Conservation (phyloP, 2,888 invertebrate species). For the Pterobdella sp. region DNA sequence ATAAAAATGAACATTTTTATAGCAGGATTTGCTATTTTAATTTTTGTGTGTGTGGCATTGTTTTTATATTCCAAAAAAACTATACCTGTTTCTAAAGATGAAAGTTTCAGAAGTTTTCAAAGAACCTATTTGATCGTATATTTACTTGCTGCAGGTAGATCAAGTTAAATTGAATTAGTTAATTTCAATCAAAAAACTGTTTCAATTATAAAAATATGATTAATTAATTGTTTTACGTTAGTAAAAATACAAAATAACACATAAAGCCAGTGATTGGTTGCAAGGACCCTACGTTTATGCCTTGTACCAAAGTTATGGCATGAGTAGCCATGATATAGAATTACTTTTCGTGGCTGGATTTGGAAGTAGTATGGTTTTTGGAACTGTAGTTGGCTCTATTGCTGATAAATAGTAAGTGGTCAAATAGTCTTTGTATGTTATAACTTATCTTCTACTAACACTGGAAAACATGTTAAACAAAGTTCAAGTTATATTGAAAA, state of each 20-base stretch:
- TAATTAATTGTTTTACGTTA: no score
- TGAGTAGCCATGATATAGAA: slow-evolving; percentile 53
- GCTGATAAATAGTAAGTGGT: slow-evolving; percentile 55
- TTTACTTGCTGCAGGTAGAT: slow-evolving; percentile 53
- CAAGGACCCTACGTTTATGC: slow-evolving; percentile 57
- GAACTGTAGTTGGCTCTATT: slow-evolving; percentile 54
- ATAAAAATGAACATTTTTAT: slow-evolving; percentile 45
- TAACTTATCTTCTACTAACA: no score
- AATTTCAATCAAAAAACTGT: background rate
- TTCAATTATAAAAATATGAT: background rate
- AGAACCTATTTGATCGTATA: slow-evolving; percentile 53
- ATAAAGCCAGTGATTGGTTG: slow-evolving; percentile 55
- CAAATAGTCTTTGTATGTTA: no score
- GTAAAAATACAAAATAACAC: slow-evolving; percentile 10
- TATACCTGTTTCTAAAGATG: slow-evolving; percentile 45
- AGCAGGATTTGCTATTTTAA: slow-evolving; percentile 43
- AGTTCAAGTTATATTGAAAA: no score
- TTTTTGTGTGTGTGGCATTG: slow-evolving; percentile 47
- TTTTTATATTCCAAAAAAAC: slow-evolving; percentile 49
- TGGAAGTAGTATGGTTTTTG: slow-evolving; percentile 55
- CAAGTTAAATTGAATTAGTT: background rate
- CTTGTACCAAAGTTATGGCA: slow-evolving; percentile 54
- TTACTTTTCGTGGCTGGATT: slow-evolving; percentile 56
- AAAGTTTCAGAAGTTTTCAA: slow-evolving; percentile 51
- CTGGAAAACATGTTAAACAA: no score